These are phyloP conservation scores for Aspidapion aeneum DNA, from an alignment of 2,888 invertebrate species.

Conservation along the genomic window DNA sequence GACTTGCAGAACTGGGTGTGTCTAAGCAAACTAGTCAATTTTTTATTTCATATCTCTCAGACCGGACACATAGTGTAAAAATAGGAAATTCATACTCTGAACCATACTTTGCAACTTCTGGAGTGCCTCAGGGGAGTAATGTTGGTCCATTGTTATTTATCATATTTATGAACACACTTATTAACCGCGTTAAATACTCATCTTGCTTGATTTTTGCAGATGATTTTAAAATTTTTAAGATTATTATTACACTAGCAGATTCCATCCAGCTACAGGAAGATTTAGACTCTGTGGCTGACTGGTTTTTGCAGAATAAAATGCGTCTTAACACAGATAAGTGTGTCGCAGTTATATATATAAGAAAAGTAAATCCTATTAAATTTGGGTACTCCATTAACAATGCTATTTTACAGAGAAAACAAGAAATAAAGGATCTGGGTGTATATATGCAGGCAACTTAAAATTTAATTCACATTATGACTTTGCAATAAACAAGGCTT, in stretches of 20 bases:
- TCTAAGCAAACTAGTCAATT: background rate
- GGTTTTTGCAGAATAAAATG: conserved; percentile 3
- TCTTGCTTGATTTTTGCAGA: background rate
- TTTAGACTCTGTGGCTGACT: background rate
- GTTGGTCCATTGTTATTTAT: background rate
- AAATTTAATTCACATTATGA: conserved; percentile 8
- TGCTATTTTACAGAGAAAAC: conserved; percentile 1
- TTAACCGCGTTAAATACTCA: background rate
- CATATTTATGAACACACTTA: background rate
- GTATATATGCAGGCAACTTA: conserved; percentile 9
- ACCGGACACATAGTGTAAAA: background rate
- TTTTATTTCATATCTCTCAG: background rate
- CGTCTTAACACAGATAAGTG: conserved; percentile 5
- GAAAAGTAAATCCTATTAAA: conserved; percentile 5
- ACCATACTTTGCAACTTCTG: background rate
- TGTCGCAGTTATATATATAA: conserved; percentile 3
- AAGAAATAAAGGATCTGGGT: conserved; percentile 8
- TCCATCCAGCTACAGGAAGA: background rate
- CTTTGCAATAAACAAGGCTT: conserved; percentile 3
- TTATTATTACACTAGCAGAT: background rate
- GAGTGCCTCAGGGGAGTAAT: background rate
- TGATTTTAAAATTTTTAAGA: background rate
- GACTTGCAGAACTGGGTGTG: background rate
- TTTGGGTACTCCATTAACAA: conserved; percentile 3
- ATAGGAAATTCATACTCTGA: background rate